A percentile compares a stretch with the other conserved stretches of the same genome.
Evolutionary conservation across 1,140 invertebrate species (phyloP).

Genomic region (Dysdera silvatica): DNA sequence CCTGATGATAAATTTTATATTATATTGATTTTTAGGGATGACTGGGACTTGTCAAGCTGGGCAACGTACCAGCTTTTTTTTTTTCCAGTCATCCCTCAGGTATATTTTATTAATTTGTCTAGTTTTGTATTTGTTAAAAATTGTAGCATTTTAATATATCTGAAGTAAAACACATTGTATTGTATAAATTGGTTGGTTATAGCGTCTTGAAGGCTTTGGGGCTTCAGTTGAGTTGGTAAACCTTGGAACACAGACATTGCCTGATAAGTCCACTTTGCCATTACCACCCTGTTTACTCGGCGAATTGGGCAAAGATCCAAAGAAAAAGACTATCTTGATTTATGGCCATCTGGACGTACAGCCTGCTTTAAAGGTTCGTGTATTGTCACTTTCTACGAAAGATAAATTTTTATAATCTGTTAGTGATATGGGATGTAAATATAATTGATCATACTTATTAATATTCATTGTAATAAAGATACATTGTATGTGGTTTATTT

Average conservation of each 20-base stretch:
- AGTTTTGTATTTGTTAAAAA: background rate
- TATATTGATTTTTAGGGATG: too few species aligned
- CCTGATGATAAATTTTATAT: too few species aligned
- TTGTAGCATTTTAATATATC: background rate
- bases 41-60: too few species aligned
- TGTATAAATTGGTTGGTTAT: constrained; percentile 1
- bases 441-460: too few species aligned
- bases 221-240: constrained; percentile 65
- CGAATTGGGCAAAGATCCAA: constrained; percentile 68
- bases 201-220: constrained; percentile 66
- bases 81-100: too few species aligned
- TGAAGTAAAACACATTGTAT: background rate
- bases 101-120: too few species aligned
- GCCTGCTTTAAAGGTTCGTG: constrained; percentile 62
- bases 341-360: constrained; percentile 99
- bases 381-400: background rate
- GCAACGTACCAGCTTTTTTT: background rate
- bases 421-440: too few species aligned
- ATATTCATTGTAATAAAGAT: too few species aligned
- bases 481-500: too few species aligned
- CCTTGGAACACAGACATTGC: constrained; percentile 63
- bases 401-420: background rate
- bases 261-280: constrained; percentile 61
- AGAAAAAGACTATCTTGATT: constrained; percentile 74
- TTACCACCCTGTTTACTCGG: constrained; percentile 86